Percentiles rank a stretch among this genome's conserved stretches.
These are phyloP conservation scores for Passer domesticus DNA, from an alignment of 2,113 vertebrate genomes.

Conservation along the genomic window DNA sequence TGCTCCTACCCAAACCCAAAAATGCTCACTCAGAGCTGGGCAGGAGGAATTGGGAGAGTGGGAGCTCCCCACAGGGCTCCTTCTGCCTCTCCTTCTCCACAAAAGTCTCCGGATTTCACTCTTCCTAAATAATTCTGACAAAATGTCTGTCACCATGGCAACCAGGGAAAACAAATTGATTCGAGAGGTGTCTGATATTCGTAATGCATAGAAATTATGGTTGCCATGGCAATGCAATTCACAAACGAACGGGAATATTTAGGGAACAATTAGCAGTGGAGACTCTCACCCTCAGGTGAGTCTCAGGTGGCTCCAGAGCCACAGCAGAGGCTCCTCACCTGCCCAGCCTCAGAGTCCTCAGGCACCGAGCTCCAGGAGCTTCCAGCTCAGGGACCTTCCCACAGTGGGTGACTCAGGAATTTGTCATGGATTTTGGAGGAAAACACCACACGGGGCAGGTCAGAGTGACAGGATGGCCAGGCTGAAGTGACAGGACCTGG, in stretches of 20 bases:
- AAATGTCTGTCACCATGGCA: conserved; percentile 37
- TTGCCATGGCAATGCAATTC: background rate
- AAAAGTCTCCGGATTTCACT: background rate
- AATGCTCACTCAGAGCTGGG: fast-evolving
- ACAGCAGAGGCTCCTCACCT: background rate
- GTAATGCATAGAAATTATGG: conserved; percentile 5
- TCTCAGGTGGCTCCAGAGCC: background rate
- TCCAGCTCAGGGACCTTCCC: background rate
- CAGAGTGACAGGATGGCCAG: background rate
- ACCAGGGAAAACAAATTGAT: conserved; percentile 50
- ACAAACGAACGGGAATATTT: background rate
- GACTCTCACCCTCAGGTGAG: background rate
- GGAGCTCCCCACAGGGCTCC: background rate
- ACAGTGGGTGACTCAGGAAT: background rate
- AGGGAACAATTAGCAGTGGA: background rate
- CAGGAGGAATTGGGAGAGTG: background rate
- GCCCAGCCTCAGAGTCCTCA: background rate
- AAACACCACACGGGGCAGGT: fast-evolving
- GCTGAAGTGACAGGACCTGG: background rate
- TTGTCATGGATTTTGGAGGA: fast-evolving
- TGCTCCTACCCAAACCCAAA: background rate
- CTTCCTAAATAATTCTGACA: conserved; percentile 31
- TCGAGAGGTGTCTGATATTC: conserved; percentile 5
- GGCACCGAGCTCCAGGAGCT: background rate
- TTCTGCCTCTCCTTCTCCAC: background rate